phyloP scores from a whole-genome alignment of 2,113 vertebrate species.

The Oncorhynchus clarkii region DNA sequence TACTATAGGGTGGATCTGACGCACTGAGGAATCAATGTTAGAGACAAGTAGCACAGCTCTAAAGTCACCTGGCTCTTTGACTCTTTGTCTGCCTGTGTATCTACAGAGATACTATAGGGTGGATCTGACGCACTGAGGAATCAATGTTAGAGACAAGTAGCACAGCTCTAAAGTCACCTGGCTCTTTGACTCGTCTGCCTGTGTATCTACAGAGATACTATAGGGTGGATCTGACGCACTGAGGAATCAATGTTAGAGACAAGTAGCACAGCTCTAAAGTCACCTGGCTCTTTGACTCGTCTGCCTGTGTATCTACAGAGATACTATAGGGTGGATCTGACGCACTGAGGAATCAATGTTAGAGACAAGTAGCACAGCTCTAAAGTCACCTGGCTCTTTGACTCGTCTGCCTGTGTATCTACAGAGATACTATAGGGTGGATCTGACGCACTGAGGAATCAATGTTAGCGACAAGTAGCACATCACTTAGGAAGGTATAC shows the following conservation, averaged over 20 bases:
- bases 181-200: constrained; percentile 24
- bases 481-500: not conserved
- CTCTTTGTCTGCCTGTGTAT: constrained; percentile 10
- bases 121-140: constrained; percentile 39
- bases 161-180: constrained; percentile 37
- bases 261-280: constrained; percentile 43
- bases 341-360: constrained; percentile 31
- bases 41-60: constrained; percentile 16
- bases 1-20: constrained; percentile 19
- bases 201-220: constrained; percentile 10
- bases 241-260: constrained; percentile 16
- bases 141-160: too few species aligned
- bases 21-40: constrained; percentile 30
- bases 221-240: constrained; percentile 35
- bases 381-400: constrained; percentile 20
- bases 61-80: constrained; percentile 33
- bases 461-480: not conserved
- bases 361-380: too few species aligned
- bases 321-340: constrained; percentile 19
- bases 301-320: constrained; percentile 12
- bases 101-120: constrained; percentile 11
- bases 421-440: constrained; percentile 13
- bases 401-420: constrained; percentile 13
- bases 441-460: constrained; percentile 37
- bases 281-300: constrained; percentile 27